phyloP scores from a whole-genome alignment of 2,113 vertebrate species.

The Pagrus major region DNA sequence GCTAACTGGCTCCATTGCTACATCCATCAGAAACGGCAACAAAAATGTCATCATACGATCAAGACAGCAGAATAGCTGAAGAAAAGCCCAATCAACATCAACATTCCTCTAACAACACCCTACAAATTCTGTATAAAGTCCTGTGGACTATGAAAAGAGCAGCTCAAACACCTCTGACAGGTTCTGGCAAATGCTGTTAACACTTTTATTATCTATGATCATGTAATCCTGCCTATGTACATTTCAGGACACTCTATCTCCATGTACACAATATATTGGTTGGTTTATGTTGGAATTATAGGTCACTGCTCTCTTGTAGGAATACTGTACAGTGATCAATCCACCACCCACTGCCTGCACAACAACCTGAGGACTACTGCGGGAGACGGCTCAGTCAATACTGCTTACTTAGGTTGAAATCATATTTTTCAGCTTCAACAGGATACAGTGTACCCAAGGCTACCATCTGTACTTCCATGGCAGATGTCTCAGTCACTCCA shows the following conservation, averaged over 20 bases:
- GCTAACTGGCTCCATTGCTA: background rate
- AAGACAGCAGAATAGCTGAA: no score
- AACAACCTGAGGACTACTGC: slow-evolving; percentile 49
- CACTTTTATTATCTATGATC: background rate
- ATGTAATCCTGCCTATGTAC: background rate
- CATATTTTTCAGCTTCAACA: slow-evolving; percentile 66
- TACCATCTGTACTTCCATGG: slow-evolving; percentile 68
- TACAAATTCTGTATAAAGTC: background rate
- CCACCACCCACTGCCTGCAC: slow-evolving; percentile 38
- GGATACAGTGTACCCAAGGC: slow-evolving; percentile 65
- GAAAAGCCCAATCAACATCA: no score
- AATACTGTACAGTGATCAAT: slow-evolving; percentile 53
- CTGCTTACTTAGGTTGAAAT: slow-evolving; percentile 62
- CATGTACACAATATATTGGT: slow-evolving; percentile 12
- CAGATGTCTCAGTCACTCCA: slow-evolving; percentile 71
- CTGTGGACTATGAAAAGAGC: background rate
- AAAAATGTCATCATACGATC: no score
- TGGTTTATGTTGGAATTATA: slow-evolving; percentile 30
- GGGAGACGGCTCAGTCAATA: slow-evolving; percentile 60
- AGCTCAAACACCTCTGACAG: background rate
- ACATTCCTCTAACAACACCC: background rate
- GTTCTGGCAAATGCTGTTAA: background rate
- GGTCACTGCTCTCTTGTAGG: slow-evolving; percentile 19
- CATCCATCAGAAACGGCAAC: background rate
- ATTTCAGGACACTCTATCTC: slow-evolving; percentile 5